Percentiles rank a stretch among this genome's conserved stretches.
Evolutionary conservation across 2,113 vertebrate species (phyloP).

Genomic region (Pteronura brasiliensis): DNA sequence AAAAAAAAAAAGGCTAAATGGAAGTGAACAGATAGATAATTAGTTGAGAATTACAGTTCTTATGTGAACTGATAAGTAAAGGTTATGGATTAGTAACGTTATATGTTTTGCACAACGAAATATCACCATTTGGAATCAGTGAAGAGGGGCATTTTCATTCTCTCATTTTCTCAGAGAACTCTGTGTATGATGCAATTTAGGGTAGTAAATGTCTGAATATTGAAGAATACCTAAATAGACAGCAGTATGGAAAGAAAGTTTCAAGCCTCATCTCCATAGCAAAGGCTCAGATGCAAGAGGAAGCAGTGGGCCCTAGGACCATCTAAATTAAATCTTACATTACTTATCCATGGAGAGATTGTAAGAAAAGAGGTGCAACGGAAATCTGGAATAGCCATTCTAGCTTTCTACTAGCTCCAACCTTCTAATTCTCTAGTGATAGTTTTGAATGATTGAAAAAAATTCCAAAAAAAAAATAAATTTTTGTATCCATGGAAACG

Average conservation of each 20-base stretch:
- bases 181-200: not conserved
- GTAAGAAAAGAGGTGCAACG: not conserved
- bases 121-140: not conserved
- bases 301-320: not conserved
- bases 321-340: not conserved
- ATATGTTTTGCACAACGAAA: not conserved
- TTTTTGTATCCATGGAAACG: constrained; percentile 56
- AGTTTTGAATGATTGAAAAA: not conserved
- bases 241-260: not conserved
- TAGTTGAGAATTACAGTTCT: not conserved
- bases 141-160: not conserved
- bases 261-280: not conserved
- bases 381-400: not conserved
- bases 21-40: not conserved
- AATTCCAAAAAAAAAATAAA: constrained; percentile 19
- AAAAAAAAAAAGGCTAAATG: not conserved
- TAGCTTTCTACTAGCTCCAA: not conserved
- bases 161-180: not conserved
- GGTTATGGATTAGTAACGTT: not conserved
- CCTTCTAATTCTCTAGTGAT: not conserved
- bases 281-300: not conserved
- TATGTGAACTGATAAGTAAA: not conserved
- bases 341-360: not conserved
- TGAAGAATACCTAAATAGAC: constrained; percentile 14
- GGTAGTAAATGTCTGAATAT: constrained; percentile 39